Conservation (phyloP, 53 echinoderm and acorn worm genomes). For the Paracentrotus lividus region DNA sequence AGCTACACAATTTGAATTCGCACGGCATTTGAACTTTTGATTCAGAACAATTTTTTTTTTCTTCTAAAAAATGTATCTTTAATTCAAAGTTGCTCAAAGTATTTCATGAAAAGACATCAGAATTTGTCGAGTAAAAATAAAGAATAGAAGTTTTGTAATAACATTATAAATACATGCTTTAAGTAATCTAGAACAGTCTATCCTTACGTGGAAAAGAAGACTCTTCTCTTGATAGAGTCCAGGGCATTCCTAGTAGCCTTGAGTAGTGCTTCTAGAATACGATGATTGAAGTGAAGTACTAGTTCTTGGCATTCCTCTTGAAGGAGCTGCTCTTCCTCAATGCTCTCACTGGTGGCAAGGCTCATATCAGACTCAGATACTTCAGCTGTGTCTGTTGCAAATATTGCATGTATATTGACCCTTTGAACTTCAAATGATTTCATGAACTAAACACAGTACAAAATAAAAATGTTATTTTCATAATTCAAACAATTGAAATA, state of each 20-base stretch:
- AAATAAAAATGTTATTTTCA: too few relatives aligned
- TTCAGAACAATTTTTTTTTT: too few relatives aligned
- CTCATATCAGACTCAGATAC: constrained; percentile 75
- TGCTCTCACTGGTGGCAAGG: constrained; percentile 76
- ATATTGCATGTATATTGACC: background rate
- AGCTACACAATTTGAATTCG: too few relatives aligned
- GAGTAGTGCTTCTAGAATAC: constrained; percentile 90
- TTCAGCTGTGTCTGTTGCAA: background rate
- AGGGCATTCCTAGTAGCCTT: constrained; percentile 93
- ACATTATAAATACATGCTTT: background rate
- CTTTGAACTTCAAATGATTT: too few relatives aligned
- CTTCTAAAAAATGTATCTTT: too few relatives aligned
- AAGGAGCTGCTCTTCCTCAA: constrained; percentile 94
- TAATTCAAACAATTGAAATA: too few relatives aligned
- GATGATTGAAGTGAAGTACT: constrained; percentile 91
- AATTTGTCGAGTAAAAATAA: too few relatives aligned
- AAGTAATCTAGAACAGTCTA: background rate
- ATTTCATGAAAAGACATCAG: too few relatives aligned
- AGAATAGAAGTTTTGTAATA: too few relatives aligned
- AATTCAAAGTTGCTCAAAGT: too few relatives aligned
- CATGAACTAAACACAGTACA: too few relatives aligned
- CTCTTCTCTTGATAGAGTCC: constrained; percentile 96
- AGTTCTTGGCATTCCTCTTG: constrained; percentile 99
- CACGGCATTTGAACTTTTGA: too few relatives aligned
- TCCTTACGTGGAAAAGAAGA: constrained; percentile 96